Conservation (phyloP, 2,797 vertebrate genomes). For the Garrulus glandarius region DNA sequence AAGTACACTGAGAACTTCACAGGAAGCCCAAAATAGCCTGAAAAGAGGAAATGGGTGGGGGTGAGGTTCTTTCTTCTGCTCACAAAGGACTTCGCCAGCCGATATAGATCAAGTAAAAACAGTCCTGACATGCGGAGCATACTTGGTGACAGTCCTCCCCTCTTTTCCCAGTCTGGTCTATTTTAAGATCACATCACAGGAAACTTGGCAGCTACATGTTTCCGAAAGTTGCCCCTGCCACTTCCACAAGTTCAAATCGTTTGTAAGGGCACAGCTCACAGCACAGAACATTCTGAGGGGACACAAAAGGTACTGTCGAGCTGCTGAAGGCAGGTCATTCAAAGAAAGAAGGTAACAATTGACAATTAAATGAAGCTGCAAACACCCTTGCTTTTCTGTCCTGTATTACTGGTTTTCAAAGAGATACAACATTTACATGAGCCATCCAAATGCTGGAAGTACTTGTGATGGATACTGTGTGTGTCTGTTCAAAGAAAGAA, state of each 20-base stretch:
- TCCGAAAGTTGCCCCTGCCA: conserved; percentile 73
- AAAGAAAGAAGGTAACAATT: neutral
- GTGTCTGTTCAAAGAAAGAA: neutral
- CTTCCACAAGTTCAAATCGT: conserved; percentile 69
- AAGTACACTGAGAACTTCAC: conserved; percentile 73
- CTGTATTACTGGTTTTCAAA: neutral
- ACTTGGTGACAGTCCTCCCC: conserved; percentile 70
- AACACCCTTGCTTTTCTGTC: neutral
- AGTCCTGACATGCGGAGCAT: conserved; percentile 60
- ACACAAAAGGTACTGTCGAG: neutral
- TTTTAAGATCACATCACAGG: conserved; percentile 76
- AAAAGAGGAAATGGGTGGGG: conserved; percentile 69
- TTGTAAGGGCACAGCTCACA: conserved; percentile 31
- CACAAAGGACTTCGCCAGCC: conserved; percentile 63
- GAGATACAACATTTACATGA: neutral
- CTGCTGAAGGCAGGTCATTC: neutral
- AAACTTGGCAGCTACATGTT: conserved; percentile 78
- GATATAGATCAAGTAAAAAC: conserved; percentile 67
- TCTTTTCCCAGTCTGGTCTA: conserved; percentile 78
- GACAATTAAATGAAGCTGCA: neutral
- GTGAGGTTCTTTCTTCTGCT: conserved; percentile 68
- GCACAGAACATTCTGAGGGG: conserved; percentile 9
- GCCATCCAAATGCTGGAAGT: neutral
- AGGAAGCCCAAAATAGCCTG: conserved; percentile 56
- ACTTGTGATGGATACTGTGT: neutral